These are phyloP conservation scores for Oxyteleia sp. DNA, from an alignment of 2,888 invertebrate genomes.

Conservation along the genomic window DNA sequence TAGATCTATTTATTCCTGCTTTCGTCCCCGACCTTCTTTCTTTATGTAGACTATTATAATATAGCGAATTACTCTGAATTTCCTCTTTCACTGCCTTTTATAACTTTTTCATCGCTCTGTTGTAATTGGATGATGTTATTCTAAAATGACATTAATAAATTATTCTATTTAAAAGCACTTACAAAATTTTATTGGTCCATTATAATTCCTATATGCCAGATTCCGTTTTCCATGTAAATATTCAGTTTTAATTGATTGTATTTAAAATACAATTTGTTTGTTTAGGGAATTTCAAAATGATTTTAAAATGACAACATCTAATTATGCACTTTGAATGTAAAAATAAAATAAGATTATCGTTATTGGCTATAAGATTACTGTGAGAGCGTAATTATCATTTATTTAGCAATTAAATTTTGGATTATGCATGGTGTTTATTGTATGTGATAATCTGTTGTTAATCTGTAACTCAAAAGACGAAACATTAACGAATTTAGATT, in stretches of 20 bases:
- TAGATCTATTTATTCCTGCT: constrained; percentile 70
- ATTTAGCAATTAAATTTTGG: constrained; percentile 59
- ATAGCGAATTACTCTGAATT: constrained; percentile 68
- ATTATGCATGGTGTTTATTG: constrained; percentile 59
- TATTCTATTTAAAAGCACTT: background rate
- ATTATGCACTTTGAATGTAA: constrained; percentile 51
- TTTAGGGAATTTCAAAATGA: constrained; percentile 4
- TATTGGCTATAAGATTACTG: constrained; percentile 57
- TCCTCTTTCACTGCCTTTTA: constrained; percentile 57
- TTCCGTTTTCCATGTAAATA: too few relatives aligned
- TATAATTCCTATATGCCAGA: too few relatives aligned
- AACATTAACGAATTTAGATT: constrained; percentile 53
- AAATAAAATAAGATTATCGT: constrained; percentile 61
- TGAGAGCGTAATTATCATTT: constrained; percentile 41
- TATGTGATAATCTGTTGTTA: constrained; percentile 66
- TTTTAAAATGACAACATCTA: constrained; percentile 55
- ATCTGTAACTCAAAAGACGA: constrained; percentile 45
- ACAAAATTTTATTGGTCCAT: too few relatives aligned
- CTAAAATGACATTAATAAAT: constrained; percentile 48
- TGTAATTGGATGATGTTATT: constrained; percentile 67
- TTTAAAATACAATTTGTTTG: too few relatives aligned
- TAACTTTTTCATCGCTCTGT: constrained; percentile 63
- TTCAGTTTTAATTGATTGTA: too few relatives aligned
- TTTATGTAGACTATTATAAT: constrained; percentile 70
- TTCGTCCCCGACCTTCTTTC: constrained; percentile 66